Evolutionary conservation across 2,888 invertebrate species (phyloP).

Genomic region (Brachypalpus laphriformis): DNA sequence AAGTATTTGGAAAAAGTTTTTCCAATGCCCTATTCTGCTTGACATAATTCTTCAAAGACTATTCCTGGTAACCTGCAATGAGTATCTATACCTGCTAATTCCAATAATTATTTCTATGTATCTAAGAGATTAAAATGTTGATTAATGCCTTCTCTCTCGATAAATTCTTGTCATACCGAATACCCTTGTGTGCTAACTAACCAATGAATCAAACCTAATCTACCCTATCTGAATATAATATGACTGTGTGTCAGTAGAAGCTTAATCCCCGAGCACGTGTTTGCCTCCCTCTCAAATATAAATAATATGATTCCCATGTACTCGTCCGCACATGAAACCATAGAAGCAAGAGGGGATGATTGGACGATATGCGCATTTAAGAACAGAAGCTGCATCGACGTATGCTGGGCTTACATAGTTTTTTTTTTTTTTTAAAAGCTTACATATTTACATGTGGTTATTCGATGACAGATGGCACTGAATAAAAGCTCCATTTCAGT

Average conservation of each 20-base stretch:
- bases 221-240: constrained; percentile 47
- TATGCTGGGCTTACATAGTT: neutral
- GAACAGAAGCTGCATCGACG: neutral
- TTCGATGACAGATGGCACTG: constrained; percentile 62
- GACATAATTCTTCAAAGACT: too few relatives aligned
- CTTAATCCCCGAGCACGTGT: constrained; percentile 65
- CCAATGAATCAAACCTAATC: constrained; percentile 63
- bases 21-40: too few relatives aligned
- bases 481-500: neutral
- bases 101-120: too few relatives aligned
- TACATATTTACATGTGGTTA: neutral
- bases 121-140: constrained; percentile 20
- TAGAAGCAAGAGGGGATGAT: neutral
- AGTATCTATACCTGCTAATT: too few relatives aligned
- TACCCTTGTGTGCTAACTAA: constrained; percentile 7
- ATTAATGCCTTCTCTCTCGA: constrained; percentile 25
- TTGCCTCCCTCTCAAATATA: constrained; percentile 3
- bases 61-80: too few relatives aligned
- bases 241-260: constrained; percentile 38
- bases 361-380: constrained; percentile 26
- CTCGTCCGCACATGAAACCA: neutral
- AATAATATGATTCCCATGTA: neutral
- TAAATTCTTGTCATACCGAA: constrained; percentile 21
- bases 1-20: too few relatives aligned
- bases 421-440: constrained; percentile 22